Base-by-base conservation (phyloP, 1,140 invertebrate species). In the Delia radicum region DNA sequence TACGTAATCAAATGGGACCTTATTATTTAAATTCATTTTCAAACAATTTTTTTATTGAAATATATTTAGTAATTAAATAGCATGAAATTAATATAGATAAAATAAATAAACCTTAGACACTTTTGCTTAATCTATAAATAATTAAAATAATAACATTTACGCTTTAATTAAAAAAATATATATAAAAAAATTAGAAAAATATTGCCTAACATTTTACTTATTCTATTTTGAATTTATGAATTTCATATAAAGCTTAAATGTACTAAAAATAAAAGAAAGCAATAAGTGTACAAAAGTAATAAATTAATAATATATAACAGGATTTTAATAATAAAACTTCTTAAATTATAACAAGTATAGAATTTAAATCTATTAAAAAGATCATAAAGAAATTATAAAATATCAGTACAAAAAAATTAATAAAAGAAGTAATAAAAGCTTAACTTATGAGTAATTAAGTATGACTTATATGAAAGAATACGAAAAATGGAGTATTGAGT, bases 1-100 rank as follows among this genome's bases (percentile, higher is more conserved):
- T 76, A 73, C 75, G 69, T 73, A 76, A 76, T 76, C 75, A 73
- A 76, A 76, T 76, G 75, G 75, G 75, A 76, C 69, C 69, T 76
- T 76, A 21, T 69, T 8, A 33, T 69, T 69, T 42, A 42, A 5
- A 42, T 42, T 15, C 37, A 42, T 69, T 69, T 69, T n/a, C n/a
- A n/a, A n/a, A n/a, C n/a, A 69, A 33, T 69, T 69, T 55, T 24
- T 29, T 21, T 55, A 21, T 21, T 55, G 8, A 55, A 55, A 55
- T 55, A 7, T 5, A 15, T 15, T 15, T 33, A 48, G 15, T 48
- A 48, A 48, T 48, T 15, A n/a, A 48, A 55, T 6, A 55, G 21
- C 8, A 55, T 21, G 4, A 21, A 55, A 55, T 21, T 13, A 46
- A 8, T 21, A 55, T 21, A 6, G 24, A 4, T 55, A 21, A 55